Percentiles rank a stretch among this genome's conserved stretches.
Evolutionary conservation across 2,888 invertebrate species (phyloP).

Genomic region (Agapetus fuscipes): DNA sequence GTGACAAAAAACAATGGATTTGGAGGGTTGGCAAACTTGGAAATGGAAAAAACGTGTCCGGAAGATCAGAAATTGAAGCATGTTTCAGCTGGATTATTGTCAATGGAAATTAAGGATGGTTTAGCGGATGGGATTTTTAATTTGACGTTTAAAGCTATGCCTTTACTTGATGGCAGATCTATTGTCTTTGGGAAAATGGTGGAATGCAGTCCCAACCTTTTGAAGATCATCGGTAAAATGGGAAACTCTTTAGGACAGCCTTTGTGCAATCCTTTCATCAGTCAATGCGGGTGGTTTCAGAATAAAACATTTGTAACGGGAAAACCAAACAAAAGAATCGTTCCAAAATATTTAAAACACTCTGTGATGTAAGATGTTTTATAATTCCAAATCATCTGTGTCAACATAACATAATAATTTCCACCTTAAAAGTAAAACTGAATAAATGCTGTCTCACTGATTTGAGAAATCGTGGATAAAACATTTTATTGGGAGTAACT

Average conservation of each 20-base stretch:
- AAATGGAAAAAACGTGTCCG: constrained; percentile 1
- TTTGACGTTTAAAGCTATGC: constrained; percentile 11
- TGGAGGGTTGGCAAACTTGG: constrained; percentile 6
- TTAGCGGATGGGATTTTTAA: constrained; percentile 11
- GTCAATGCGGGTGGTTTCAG: constrained; percentile 10
- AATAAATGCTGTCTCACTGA: too few relatives aligned
- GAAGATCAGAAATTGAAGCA: constrained; percentile 10
- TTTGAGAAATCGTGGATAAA: too few relatives aligned
- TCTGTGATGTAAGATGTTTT: too few relatives aligned
- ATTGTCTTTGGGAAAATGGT: constrained; percentile 12
- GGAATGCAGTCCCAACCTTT: constrained; percentile 2
- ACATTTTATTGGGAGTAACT: too few relatives aligned
- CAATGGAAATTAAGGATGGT: constrained; percentile 6
- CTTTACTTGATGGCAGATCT: constrained; percentile 8
- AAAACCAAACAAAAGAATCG: too few relatives aligned
- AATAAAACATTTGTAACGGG: too few relatives aligned
- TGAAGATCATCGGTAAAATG: constrained; percentile 9
- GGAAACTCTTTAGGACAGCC: constrained; percentile 8
- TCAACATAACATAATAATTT: too few relatives aligned
- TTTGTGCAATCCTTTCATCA: constrained; percentile 5
- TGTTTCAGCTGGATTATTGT: constrained; percentile 7
- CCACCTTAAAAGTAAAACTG: too few relatives aligned
- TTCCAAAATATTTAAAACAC: too few relatives aligned
- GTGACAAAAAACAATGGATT: constrained; percentile 12
- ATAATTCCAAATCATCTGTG: too few relatives aligned